Conservation (phyloP, 2,797 vertebrate species). For the Adrianichthys oophorus region DNA sequence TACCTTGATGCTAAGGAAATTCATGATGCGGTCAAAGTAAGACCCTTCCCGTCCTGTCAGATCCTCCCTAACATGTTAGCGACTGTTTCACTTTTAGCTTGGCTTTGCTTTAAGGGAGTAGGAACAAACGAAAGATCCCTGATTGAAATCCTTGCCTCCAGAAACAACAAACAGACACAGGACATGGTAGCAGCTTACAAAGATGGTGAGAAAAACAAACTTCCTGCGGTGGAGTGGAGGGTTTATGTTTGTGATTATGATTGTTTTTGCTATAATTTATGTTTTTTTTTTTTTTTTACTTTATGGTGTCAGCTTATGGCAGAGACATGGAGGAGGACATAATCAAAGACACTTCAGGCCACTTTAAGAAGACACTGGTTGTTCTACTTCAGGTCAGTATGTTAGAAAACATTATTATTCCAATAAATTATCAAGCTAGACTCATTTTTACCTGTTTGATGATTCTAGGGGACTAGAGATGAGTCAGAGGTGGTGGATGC, state of each 20-base stretch:
- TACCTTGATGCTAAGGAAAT: constrained; percentile 96
- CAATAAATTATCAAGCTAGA: neutral
- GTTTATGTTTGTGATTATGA: neutral
- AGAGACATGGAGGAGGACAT: constrained; percentile 89
- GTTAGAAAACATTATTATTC: too few relatives aligned
- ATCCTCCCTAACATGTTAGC: constrained; percentile 2
- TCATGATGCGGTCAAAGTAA: constrained; percentile 90
- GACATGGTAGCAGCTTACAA: constrained; percentile 89
- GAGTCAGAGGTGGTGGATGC: constrained; percentile 88
- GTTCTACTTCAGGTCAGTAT: constrained; percentile 90
- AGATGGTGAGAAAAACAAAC: constrained; percentile 80
- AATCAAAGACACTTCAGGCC: constrained; percentile 87
- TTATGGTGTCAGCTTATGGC: constrained; percentile 80
- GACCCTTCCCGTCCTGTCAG: constrained; percentile 5
- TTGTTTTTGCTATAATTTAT: neutral
- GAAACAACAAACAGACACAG: constrained; percentile 88
- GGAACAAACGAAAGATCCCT: constrained; percentile 93
- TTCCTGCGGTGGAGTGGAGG: neutral
- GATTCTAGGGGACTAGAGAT: constrained; percentile 88
- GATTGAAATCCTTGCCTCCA: constrained; percentile 92
- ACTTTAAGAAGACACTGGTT: constrained; percentile 97
- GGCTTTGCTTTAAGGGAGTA: constrained; percentile 73
- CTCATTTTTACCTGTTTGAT: constrained; percentile 15
- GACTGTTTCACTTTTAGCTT: constrained; percentile 8
- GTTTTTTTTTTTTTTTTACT: constrained; percentile 18